Conservation (phyloP, 2,888 invertebrate genomes). For the Drosophila prostipennis region DNA sequence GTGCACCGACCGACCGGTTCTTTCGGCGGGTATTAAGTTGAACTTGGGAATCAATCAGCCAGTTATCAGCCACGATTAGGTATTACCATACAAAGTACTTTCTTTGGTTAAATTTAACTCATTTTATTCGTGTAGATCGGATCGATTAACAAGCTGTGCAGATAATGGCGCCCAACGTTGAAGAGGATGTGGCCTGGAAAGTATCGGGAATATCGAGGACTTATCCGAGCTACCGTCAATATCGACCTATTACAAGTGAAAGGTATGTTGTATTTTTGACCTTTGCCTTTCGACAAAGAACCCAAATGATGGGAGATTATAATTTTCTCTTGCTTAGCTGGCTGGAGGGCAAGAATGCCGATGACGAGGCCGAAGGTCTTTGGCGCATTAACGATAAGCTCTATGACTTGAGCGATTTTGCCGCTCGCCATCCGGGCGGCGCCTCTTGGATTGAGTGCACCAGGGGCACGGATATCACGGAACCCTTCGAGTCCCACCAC, state of each 20-base stretch:
- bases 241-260: slow-evolving; percentile 54
- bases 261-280: no score
- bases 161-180: slow-evolving; percentile 58
- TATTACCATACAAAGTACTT: not conserved
- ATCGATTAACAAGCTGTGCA: not conserved
- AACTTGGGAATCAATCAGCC: slow-evolving; percentile 37
- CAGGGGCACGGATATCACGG: slow-evolving; percentile 92
- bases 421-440: slow-evolving; percentile 93
- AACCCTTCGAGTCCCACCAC: slow-evolving; percentile 91
- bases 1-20: slow-evolving; percentile 42
- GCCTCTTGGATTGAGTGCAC: slow-evolving; percentile 89
- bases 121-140: not conserved
- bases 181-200: slow-evolving; percentile 66
- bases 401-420: slow-evolving; percentile 93
- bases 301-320: not conserved
- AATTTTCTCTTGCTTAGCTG: slow-evolving; percentile 83
- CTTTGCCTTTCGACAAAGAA: not conserved
- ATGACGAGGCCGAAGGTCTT: slow-evolving; percentile 89
- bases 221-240: slow-evolving; percentile 80
- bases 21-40: slow-evolving; percentile 18
- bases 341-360: slow-evolving; percentile 87
- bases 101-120: slow-evolving; percentile 4
- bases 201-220: slow-evolving; percentile 77
- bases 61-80: slow-evolving; percentile 9
- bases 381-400: slow-evolving; percentile 91